Percentiles rank a stretch among this genome's conserved stretches.
Conservation (phyloP, 2,888 invertebrate genomes). For the Plemyria rubiginata region DNA sequence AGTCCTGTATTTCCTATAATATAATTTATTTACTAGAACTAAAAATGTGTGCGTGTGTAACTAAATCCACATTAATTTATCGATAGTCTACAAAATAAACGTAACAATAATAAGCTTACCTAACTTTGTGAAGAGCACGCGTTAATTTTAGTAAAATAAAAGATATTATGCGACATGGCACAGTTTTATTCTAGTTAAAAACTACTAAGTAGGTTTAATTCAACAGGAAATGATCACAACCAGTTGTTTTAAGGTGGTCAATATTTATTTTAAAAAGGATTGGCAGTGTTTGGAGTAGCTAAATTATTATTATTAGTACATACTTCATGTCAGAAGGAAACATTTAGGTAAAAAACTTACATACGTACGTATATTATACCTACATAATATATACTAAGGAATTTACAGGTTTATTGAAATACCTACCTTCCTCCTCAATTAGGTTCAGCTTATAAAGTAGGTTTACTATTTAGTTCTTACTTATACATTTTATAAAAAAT, state of each 20-base stretch:
- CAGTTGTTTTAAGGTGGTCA: constrained; percentile 61
- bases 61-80: not conserved
- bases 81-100: not conserved
- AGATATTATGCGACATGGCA: constrained; percentile 66
- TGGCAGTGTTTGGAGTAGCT: constrained; percentile 55
- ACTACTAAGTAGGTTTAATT: constrained; percentile 56
- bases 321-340: constrained; percentile 15
- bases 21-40: constrained; percentile 28
- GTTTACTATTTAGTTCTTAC: constrained; percentile 14
- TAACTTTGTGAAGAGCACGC: not conserved
- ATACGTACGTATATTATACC: constrained; percentile 14
- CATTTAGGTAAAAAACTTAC: constrained; percentile 17
- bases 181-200: constrained; percentile 67
- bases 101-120: not conserved
- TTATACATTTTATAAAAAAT: constrained; percentile 16
- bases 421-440: not conserved
- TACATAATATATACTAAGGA: not conserved
- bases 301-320: constrained; percentile 16
- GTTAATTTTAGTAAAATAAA: constrained; percentile 39
- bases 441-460: constrained; percentile 1
- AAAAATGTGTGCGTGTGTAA: not conserved
- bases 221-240: constrained; percentile 74
- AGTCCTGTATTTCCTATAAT: constrained; percentile 26
- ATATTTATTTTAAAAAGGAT: constrained; percentile 45
- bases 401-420: constrained; percentile 12